A percentile compares a stretch with the other conserved stretches of the same genome.
Conservation (phyloP, 1,140 invertebrate genomes). For the Lysiphlebus fabarum region DNA sequence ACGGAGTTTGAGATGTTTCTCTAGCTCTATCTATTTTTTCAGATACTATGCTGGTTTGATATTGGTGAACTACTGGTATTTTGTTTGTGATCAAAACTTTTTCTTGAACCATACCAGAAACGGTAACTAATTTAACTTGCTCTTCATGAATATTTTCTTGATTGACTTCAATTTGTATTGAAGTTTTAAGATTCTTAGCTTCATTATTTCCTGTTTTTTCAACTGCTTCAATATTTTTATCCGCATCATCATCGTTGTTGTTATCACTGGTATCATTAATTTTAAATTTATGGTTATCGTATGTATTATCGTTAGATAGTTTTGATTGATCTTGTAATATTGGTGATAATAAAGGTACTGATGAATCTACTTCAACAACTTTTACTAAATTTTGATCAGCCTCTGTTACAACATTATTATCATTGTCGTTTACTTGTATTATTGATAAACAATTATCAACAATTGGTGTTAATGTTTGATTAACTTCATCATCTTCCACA, state of each 20-base stretch:
- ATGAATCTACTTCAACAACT: slow-evolving; percentile 9
- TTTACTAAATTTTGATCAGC: slow-evolving; percentile 16
- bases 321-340: slow-evolving; percentile 12
- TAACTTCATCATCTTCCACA: slow-evolving; percentile 5
- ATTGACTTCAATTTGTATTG: too few relatives aligned
- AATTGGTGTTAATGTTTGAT: not conserved
- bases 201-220: not conserved
- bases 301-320: not conserved
- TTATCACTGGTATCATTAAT: not conserved
- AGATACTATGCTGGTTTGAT: too few relatives aligned
- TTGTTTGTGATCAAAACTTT: too few relatives aligned
- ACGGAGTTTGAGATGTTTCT: not conserved
- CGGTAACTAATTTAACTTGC: too few relatives aligned
- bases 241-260: not conserved
- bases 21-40: not conserved
- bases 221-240: not conserved
- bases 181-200: not conserved
- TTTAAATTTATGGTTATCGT: not conserved
- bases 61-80: too few relatives aligned
- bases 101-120: too few relatives aligned
- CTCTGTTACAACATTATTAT: not conserved
- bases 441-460: not conserved
- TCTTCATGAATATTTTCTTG: too few relatives aligned
- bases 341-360: slow-evolving; percentile 11
- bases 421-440: not conserved